phyloP scores from a whole-genome alignment of 2,797 vertebrate species.

The Sandelia bainsii region DNA sequence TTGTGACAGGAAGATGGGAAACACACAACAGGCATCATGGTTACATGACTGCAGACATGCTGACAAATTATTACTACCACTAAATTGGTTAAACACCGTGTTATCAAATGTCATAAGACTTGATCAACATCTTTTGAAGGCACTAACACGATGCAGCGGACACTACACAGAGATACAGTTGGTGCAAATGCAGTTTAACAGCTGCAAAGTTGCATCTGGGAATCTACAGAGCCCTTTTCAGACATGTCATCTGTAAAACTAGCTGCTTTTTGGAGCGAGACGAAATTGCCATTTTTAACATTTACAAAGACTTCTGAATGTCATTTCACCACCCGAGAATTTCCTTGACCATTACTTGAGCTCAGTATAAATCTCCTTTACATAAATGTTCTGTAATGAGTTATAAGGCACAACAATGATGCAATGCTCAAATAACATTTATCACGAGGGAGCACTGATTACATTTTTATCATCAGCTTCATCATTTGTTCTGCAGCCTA shows the following conservation, averaged over 20 bases:
- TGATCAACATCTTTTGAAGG: constrained; percentile 1
- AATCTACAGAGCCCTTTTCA: constrained; percentile 56
- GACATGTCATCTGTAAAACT: constrained; percentile 23
- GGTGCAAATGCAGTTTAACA: constrained; percentile 9
- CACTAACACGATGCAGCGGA: constrained; percentile 20
- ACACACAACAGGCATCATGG: constrained; percentile 40
- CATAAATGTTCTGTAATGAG: no score
- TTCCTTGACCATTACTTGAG: no score
- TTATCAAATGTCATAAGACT: background rate
- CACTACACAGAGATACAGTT: constrained; percentile 22
- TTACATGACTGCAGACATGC: constrained; percentile 47
- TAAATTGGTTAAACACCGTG: background rate
- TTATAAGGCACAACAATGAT: no score
- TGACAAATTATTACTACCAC: background rate
- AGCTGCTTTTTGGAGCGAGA: background rate
- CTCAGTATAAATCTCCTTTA: no score
- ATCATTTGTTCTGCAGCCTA: no score
- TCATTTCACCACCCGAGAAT: no score
- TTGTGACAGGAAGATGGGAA: constrained; percentile 30
- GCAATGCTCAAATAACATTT: no score
- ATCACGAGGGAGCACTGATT: no score
- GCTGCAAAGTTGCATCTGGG: constrained; percentile 27
- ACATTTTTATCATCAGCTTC: no score
- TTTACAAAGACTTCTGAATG: no score
- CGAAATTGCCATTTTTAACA: no score